Base-by-base conservation (phyloP, 2,113 vertebrate species). In the Mesocricetus auratus region DNA sequence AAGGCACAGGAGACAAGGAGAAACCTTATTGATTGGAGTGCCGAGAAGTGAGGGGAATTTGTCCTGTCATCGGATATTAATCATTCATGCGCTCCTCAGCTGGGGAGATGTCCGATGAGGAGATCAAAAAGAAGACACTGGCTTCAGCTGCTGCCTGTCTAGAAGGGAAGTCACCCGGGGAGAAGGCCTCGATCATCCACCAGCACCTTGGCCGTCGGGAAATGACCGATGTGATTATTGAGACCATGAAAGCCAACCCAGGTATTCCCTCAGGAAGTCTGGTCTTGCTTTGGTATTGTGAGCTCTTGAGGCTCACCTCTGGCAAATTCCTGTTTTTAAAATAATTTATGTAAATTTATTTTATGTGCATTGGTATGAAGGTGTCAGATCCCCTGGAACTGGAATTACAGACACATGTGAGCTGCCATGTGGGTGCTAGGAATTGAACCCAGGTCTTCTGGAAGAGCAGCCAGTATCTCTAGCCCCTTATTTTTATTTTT, bases 151-250 rank as follows among this genome's bases (percentile, higher is more conserved):
- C 98, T 78, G 97, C 98, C 86, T 98, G 98, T 39, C 98, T 99
- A 97, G 98, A 99, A 64, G 99, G 99, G 22, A 99, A 99, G 97
- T 98, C 98, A 2, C 99, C 99, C 13, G 98, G 98, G 42, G 99
- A 99, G 86, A 98, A 99, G 96, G 97, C 98, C 0, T 98, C 99
- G 6, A 97, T 99, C 15, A 98, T 99, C 90, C 99, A 99, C 98
- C 99, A 99, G 95, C 99, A 99, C 96, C 99, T 99, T 2, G 99
- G 99, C 77, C 99, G 99, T 97, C 98, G 99, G 96, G 99, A 99
- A 96, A 99, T 99, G 99, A 99, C 99, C 4, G 99, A 99, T 96
- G 98, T 99, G 98, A 99, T 99, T n/a, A 99, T 99, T 89, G 99
- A 99, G 96, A 99, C 99, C 10, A 98, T 99, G 91, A 98, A 98